Evolutionary conservation across 2,888 invertebrate genomes (phyloP), one percentile per base, ranked within the genome.

Genomic region (Ypsolopha scabrella): DNA sequence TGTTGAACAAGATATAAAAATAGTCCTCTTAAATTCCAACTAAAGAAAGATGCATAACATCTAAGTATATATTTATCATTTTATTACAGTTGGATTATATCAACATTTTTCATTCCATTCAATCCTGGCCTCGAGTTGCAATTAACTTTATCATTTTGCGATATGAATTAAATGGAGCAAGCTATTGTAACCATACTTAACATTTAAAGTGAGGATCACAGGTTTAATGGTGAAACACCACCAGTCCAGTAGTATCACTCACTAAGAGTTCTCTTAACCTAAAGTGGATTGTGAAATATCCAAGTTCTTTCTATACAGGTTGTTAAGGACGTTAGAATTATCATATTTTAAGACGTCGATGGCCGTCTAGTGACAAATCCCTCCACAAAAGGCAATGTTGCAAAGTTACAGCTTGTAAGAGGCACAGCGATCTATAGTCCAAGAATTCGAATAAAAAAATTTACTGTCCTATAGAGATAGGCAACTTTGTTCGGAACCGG

Each of bases 301-400:
- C 6, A 39, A 39, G 10, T 39, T 62, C 24, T 24, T 24, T 24
- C 24, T 24, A 24, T 24, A 59, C 60, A 57, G 63, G 58, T 60
- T 58, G 59, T 55, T 57, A 54, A 56, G 65, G 61, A 70, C 37
- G n/a, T 44, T 37, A n/a, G 38, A 48, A 48, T 70, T 68, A 70
- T 62, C 67, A 68, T 74, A 68, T 65, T 67, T 64, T 70, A 66
- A 66, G 60, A 63, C 61, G 59, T 60, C 56, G 57, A 65, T 61
- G 61, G 61, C 63, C 63, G 48, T 11, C 38, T 8, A 35, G 37
- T 65, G 60, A 58, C 62, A 58, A 64, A 64, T 64, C 63, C 58
- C 53, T 53, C 61, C 64, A 52, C 58, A 63, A 67, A 73, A 62
- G 68, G 65, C 58, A 64, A 67, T 55, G 58, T 55, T 58, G 56